These are phyloP conservation scores for Mionectes macconnelli DNA, from an alignment of 2,113 vertebrate genomes.

Conservation along the genomic window DNA sequence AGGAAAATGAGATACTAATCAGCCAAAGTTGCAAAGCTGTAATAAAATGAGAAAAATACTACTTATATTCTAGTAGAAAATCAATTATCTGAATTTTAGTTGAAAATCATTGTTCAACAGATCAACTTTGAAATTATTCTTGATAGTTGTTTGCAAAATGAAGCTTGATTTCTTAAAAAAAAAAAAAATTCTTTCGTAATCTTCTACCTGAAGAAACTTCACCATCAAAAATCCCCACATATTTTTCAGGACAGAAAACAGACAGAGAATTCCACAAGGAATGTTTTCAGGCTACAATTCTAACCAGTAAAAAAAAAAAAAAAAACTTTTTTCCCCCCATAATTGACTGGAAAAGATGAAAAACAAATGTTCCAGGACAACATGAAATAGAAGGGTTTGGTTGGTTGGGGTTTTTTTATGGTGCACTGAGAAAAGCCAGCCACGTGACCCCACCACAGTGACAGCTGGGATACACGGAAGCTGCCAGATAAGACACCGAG, in stretches of 20 bases:
- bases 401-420: neutral
- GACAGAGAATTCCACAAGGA: constrained; percentile 35
- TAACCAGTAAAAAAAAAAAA: constrained; percentile 7
- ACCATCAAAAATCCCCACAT: neutral
- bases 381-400: neutral
- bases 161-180: neutral
- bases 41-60: neutral
- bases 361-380: constrained; percentile 45
- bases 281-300: constrained; percentile 9
- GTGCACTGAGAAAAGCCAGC: constrained; percentile 14
- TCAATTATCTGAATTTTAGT: neutral
- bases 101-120: neutral
- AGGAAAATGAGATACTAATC: neutral
- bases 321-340: neutral
- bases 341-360: constrained; percentile 54
- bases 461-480: neutral
- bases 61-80: neutral
- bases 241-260: constrained; percentile 40
- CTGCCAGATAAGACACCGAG: constrained; percentile 2
- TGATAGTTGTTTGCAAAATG: neutral
- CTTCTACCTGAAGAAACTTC: constrained; percentile 8
- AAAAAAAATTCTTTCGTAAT: neutral
- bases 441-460: constrained; percentile 12
- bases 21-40: neutral
- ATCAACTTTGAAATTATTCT: neutral